Evolutionary conservation across 2,888 invertebrate species (phyloP), one percentile per base, ranked within the genome.

Genomic region (Willowsia nigromaculata): DNA sequence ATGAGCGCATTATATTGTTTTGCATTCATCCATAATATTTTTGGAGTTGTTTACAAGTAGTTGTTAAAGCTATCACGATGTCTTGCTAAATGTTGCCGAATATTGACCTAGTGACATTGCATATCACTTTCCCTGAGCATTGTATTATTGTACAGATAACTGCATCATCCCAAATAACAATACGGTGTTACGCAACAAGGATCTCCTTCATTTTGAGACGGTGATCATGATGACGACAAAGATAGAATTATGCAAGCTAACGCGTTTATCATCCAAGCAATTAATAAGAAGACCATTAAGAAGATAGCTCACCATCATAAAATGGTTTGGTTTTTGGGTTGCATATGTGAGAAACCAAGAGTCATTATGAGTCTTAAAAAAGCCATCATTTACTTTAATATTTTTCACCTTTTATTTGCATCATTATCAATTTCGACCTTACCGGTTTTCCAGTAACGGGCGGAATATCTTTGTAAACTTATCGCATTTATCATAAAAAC

Each of bases 71-170:
- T n/a, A n/a, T n/a, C n/a, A n/a, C n/a, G n/a, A n/a, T n/a, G n/a
- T n/a, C 22, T 47, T n/a, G 74, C 0, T 74, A 43, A 27, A 25
- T 33, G 53, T 18, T 13, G 78, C 27, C 7, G 37, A 33, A 33
- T 68, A 37, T 27, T 85, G 78, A 85, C 85, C 85, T 85, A 85
- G 78, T 65, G 78, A 65, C 62, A 33, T 85, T 22, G 33, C 78
- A 53, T 53, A 25, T 47, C 37, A 65, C 37, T 7, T 13, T 59
- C 2, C n/a, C n/a, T n/a, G 18, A 25, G 15, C 43, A 13, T 43
- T n/a, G 15, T 53, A 18, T 62, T 59, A 13, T 22, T 27, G 59
- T 25, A 3, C 3, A 7, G 22, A 5, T 62, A 13, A 13, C 30
- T 7, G 62, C 13, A 11, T 62, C 7, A 27, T 5, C 27, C 27